These are phyloP conservation scores for Pseudomugil tenellus DNA, from an alignment of 2,797 vertebrate genomes.

Conservation along the genomic window DNA sequence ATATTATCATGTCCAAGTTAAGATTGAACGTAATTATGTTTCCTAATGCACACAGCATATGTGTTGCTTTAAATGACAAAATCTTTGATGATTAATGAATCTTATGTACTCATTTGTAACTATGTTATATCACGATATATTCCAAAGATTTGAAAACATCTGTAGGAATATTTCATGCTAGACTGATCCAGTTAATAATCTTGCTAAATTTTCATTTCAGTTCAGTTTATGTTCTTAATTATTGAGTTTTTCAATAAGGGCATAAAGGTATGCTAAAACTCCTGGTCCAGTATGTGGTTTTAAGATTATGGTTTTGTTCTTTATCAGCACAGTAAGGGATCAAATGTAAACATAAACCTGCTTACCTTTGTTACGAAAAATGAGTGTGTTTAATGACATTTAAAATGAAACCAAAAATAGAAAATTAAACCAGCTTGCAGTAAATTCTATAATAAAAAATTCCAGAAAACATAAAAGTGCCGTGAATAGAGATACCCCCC, in stretches of 20 bases:
- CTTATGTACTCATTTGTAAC: not conserved
- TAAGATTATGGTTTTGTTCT: no score
- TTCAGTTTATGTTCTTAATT: not conserved
- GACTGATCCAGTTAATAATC: not conserved
- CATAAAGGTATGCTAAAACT: no score
- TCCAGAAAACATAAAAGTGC: no score
- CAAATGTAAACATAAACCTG: no score
- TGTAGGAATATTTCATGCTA: not conserved
- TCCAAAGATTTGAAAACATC: not conserved
- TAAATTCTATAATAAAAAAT: no score
- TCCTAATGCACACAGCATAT: not conserved
- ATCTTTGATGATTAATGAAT: not conserved
- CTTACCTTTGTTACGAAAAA: no score
- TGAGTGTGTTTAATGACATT: no score
- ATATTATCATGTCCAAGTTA: conserved; percentile 1
- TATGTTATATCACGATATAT: not conserved
- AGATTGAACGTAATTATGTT: not conserved
- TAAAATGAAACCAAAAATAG: no score
- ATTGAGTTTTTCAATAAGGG: not conserved
- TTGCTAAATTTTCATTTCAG: not conserved
- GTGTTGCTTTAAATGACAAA: not conserved
- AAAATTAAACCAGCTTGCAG: no score
- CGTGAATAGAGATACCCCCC: no score
- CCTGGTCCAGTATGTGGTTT: no score
- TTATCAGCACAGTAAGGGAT: no score